Conservation (phyloP, 2,797 vertebrate species). For the Scyliorhinus canicula region DNA sequence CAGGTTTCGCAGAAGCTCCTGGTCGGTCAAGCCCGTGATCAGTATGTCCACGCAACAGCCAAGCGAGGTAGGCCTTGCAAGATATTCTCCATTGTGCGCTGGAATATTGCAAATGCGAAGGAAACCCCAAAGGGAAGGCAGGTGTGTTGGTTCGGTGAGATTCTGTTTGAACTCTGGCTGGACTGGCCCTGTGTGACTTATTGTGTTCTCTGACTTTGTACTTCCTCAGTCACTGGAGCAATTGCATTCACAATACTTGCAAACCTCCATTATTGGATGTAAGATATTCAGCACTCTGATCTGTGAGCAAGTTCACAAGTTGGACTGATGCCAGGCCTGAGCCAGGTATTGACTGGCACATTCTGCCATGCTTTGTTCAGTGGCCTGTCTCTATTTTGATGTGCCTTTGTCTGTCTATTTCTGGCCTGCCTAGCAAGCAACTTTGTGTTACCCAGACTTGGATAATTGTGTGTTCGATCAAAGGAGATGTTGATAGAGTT, state of each 20-base stretch:
- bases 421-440: background rate
- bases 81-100: no score
- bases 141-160: background rate
- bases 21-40: no score
- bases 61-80: no score
- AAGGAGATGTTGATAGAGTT: background rate
- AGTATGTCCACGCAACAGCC: no score
- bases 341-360: background rate
- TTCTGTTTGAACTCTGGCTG: background rate
- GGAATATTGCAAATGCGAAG: no score
- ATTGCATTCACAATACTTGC: background rate
- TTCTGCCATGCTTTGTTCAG: background rate
- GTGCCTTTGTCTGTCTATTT: background rate
- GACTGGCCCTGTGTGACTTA: background rate
- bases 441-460: background rate
- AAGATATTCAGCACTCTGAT: background rate
- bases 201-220: background rate
- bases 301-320: background rate
- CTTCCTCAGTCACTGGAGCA: background rate
- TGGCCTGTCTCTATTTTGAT: background rate
- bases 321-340: no score
- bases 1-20: no score
- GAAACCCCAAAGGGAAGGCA: no score
- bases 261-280: background rate
- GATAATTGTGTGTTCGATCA: background rate